phyloP scores from a whole-genome alignment of 1,140 invertebrate species.

The Euwallacea fornicatus region DNA sequence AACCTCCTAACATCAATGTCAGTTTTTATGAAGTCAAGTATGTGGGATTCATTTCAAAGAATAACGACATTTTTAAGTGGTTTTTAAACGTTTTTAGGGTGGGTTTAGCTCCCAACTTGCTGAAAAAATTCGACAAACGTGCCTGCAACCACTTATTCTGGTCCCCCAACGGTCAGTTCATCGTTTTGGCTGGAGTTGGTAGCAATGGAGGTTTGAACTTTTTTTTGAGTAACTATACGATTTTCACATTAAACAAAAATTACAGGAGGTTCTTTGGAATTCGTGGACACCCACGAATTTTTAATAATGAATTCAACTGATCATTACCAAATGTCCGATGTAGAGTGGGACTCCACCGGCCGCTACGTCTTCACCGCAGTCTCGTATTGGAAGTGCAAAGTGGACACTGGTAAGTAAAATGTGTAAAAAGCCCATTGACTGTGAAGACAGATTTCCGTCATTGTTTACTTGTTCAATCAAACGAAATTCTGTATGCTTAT shows the following conservation, averaged over 20 bases:
- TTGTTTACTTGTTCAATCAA: too few species aligned
- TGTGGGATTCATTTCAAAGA: conserved; percentile 1
- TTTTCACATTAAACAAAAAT: not conserved
- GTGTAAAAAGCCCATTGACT: too few species aligned
- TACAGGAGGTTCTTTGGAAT: conserved; percentile 78
- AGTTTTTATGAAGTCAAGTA: conserved; percentile 89
- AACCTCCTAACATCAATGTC: conserved; percentile 83
- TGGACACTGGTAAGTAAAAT: conserved; percentile 71
- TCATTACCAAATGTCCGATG: conserved; percentile 89
- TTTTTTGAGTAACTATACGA: conserved; percentile 7
- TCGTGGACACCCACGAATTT: conserved; percentile 94
- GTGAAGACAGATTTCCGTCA: too few species aligned
- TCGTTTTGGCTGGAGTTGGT: conserved; percentile 84
- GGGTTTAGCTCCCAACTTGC: conserved; percentile 80
- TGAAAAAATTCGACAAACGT: conserved; percentile 91
- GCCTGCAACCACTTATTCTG: conserved; percentile 94
- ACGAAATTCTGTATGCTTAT: too few species aligned
- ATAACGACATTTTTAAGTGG: conserved; percentile 2
- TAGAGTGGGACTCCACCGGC: conserved; percentile 99
- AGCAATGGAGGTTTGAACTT: conserved; percentile 67
- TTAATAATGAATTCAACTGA: conserved; percentile 91
- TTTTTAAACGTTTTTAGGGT: conserved; percentile 52
- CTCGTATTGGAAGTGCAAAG: conserved; percentile 94
- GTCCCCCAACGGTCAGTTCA: conserved; percentile 94
- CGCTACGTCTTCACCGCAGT: conserved; percentile 95